These are phyloP conservation scores for Drosophila lacertosa DNA, from an alignment of 1,140 invertebrate genomes.

Conservation along the genomic window DNA sequence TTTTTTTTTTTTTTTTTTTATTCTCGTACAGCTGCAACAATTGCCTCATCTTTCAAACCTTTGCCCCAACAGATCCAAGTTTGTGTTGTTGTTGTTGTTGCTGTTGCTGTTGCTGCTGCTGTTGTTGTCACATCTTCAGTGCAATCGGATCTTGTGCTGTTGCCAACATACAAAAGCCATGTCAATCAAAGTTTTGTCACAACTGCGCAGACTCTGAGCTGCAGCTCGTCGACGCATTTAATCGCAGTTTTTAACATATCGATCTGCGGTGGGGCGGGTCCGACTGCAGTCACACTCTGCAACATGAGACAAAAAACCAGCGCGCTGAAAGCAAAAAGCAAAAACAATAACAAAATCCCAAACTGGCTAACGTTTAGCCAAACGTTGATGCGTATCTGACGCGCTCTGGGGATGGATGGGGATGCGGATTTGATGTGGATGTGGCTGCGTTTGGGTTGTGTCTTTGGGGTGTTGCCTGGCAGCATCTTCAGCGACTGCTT, in stretches of 20 bases:
- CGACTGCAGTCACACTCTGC: conserved; percentile 10
- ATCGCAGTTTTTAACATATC: conserved; percentile 78
- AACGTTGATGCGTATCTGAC: conserved; percentile 75
- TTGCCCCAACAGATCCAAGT: conserved; percentile 5
- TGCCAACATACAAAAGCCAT: conserved; percentile 63
- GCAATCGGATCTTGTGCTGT: conserved; percentile 38
- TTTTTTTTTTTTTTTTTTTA: not conserved
- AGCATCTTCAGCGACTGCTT: conserved; percentile 45
- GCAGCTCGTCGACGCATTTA: conserved; percentile 63
- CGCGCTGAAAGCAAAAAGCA: conserved; percentile 16
- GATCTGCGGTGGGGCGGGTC: conserved; percentile 45
- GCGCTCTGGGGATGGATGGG: conserved; percentile 59
- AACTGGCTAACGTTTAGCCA: conserved; percentile 74
- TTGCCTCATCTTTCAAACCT: conserved; percentile 31
- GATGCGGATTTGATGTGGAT: conserved; percentile 20
- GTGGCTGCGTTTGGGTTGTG: conserved; percentile 14
- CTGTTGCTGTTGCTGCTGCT: conserved; percentile 6
- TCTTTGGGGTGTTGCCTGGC: conserved; percentile 70
- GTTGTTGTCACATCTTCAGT: conserved; percentile 21
- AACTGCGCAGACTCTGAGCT: conserved; percentile 22
- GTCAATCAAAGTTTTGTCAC: conserved; percentile 78
- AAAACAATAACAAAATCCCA: conserved; percentile 41
- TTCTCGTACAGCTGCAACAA: conserved; percentile 46
- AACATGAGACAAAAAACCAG: conserved; percentile 22
- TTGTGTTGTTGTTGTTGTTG: conserved; percentile 3